Conservation (phyloP, 2,113 vertebrate genomes). For the Petromus typicus region DNA sequence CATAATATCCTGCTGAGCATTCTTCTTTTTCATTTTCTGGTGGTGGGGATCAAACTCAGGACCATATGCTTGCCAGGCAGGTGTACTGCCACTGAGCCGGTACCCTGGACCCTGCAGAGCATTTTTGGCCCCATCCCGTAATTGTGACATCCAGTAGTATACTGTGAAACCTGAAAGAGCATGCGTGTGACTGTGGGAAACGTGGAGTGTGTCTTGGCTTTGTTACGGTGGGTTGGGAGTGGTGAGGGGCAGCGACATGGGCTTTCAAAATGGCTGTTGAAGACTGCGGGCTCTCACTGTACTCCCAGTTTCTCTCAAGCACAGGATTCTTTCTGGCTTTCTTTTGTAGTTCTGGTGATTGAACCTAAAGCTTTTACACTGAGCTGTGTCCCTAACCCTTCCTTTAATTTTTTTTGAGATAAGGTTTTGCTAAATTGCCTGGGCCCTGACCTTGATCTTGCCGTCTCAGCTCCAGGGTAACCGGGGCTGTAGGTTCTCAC, state of each 20-base stretch:
- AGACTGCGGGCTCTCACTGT: background rate
- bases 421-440: background rate
- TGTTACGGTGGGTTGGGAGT: background rate
- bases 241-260: background rate
- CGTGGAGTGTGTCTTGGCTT: background rate
- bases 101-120: background rate
- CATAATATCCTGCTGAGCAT: too few relatives aligned
- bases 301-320: background rate
- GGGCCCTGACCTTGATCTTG: background rate
- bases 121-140: background rate
- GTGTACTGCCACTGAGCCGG: too few relatives aligned
- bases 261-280: background rate
- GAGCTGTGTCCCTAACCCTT: background rate
- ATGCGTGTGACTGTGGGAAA: background rate
- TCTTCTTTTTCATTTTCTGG: too few relatives aligned
- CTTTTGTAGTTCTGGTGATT: background rate
- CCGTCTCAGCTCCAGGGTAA: background rate
- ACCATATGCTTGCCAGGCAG: too few relatives aligned
- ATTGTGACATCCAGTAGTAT: background rate
- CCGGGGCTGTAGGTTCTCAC: background rate
- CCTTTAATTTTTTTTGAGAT: background rate
- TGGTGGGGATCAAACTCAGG: too few relatives aligned
- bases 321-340: background rate
- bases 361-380: background rate
- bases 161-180: background rate